Evolutionary conservation across 2,888 invertebrate genomes (phyloP).

Genomic region (Trichacis sp.): DNA sequence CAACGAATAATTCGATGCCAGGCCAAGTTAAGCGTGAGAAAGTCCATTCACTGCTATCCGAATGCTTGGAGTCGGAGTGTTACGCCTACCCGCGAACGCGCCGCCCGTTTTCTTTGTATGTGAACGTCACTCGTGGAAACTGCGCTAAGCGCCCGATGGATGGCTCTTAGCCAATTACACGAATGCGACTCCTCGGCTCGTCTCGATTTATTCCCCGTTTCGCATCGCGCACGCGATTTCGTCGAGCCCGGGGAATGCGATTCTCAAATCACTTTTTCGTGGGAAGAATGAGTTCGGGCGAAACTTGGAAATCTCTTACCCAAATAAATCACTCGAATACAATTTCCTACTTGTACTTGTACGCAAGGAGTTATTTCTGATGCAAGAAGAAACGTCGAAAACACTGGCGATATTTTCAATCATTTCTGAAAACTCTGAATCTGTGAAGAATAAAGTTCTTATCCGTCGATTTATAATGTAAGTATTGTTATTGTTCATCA

Average conservation of each 20-base stretch:
- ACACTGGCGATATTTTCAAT: too few species aligned
- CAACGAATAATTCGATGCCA: slow-evolving; percentile 42
- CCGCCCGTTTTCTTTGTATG: slow-evolving; percentile 22
- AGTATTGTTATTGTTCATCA: too few species aligned
- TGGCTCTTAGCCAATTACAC: slow-evolving; percentile 44
- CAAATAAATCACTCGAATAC: too few species aligned
- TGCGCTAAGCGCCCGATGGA: slow-evolving; percentile 40
- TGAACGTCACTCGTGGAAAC: slow-evolving; percentile 37
- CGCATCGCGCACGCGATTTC: slow-evolving; percentile 6
- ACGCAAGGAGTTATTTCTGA: too few species aligned
- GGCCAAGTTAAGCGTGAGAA: slow-evolving; percentile 51
- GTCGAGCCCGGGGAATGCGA: background rate
- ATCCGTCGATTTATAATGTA: too few species aligned
- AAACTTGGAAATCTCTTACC: too few species aligned
- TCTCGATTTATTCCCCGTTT: slow-evolving; percentile 30
- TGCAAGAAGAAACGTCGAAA: too few species aligned
- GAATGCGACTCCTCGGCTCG: slow-evolving; percentile 37
- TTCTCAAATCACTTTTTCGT: slow-evolving; percentile 6
- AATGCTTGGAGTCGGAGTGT: slow-evolving; percentile 43
- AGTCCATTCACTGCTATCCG: slow-evolving; percentile 52
- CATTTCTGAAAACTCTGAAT: too few species aligned
- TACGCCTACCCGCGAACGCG: slow-evolving; percentile 47
- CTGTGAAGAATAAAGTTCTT: too few species aligned
- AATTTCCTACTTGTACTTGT: too few species aligned
- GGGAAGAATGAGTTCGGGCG: background rate